Evolutionary conservation across 2,113 vertebrate genomes (phyloP).

Genomic region (Pardalotus punctatus): DNA sequence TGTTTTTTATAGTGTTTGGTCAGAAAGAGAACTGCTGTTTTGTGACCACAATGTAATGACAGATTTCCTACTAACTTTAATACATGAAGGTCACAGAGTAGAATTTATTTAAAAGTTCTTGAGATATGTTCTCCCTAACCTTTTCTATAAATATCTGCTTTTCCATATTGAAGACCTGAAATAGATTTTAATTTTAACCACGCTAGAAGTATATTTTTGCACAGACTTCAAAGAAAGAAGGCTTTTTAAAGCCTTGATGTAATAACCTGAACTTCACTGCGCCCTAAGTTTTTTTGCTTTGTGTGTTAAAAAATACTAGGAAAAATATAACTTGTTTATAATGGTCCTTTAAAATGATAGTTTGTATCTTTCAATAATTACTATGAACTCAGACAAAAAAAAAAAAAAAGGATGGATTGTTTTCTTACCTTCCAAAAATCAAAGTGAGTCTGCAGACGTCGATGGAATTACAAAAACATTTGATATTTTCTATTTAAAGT

Average conservation of each 20-base stretch:
- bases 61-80: neutral
- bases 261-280: neutral
- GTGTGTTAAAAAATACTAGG: neutral
- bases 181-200: neutral
- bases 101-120: neutral
- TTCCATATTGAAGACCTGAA: neutral
- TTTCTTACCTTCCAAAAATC: neutral
- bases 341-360: neutral
- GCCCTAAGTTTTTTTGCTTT: neutral
- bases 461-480: neutral
- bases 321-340: neutral
- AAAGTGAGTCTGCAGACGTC: neutral
- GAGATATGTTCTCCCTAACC: neutral
- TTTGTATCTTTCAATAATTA: neutral
- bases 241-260: neutral
- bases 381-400: neutral
- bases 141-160: neutral
- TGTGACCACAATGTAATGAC: neutral
- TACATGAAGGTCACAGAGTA: neutral
- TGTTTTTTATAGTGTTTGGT: neutral
- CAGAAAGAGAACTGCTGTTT: neutral
- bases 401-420: fast-evolving
- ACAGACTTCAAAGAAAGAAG: neutral
- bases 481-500: neutral
- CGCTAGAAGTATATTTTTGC: neutral